Conservation (phyloP, 1,140 invertebrate species). For the Achroia grisella region DNA sequence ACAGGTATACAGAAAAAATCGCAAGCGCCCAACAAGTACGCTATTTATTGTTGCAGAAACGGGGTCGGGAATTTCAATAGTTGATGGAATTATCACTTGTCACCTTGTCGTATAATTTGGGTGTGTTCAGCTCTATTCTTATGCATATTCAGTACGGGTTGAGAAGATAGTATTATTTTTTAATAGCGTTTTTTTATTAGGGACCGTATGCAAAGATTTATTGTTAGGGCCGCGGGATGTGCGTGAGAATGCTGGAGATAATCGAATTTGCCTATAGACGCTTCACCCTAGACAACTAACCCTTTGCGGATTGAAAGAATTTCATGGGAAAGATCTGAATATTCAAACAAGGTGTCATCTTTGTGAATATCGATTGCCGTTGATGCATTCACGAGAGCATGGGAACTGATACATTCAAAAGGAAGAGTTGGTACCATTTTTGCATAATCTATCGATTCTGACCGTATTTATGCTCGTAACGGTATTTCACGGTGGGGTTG, state of each 20-base stretch:
- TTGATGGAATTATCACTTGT: slow-evolving; percentile 56
- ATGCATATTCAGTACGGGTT: slow-evolving; percentile 58
- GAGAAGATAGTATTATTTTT: slow-evolving; percentile 64
- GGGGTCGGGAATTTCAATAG: slow-evolving; percentile 22
- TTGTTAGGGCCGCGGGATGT: slow-evolving; percentile 53
- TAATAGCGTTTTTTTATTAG: slow-evolving; percentile 68
- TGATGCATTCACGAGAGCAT: slow-evolving; percentile 49
- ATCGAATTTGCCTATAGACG: slow-evolving; percentile 70
- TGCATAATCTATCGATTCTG: slow-evolving; percentile 65
- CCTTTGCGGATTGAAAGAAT: slow-evolving; percentile 51
- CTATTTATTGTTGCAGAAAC: slow-evolving; percentile 27
- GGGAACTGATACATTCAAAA: slow-evolving; percentile 68
- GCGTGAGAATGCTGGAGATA: slow-evolving; percentile 68
- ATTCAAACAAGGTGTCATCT: slow-evolving; percentile 73
- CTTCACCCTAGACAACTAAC: slow-evolving; percentile 45
- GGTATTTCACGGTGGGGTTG: slow-evolving; percentile 57
- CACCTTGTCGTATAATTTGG: slow-evolving; percentile 68
- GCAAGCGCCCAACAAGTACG: slow-evolving; percentile 44
- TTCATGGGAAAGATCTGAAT: slow-evolving; percentile 67
- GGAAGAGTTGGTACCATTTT: slow-evolving; percentile 54
- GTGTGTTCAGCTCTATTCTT: slow-evolving; percentile 57
- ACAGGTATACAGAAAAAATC: slow-evolving; percentile 35
- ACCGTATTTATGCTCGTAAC: slow-evolving; percentile 50
- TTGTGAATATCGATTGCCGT: slow-evolving; percentile 68
- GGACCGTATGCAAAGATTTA: slow-evolving; percentile 69